Base-by-base conservation (phyloP, 1,140 invertebrate genomes). In the Monochamus saltuarius region DNA sequence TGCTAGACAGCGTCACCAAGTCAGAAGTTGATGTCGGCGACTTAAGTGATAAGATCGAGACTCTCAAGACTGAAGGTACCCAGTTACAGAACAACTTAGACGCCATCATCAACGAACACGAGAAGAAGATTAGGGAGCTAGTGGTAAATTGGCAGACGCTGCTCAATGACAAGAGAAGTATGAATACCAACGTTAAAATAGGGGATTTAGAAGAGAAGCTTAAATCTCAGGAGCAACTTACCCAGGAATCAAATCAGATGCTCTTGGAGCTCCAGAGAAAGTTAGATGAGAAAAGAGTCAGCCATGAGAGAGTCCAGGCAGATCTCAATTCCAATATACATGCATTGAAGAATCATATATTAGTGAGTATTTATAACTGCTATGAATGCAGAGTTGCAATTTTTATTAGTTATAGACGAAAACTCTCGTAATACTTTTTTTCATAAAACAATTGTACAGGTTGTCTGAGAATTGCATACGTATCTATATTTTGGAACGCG, bases 341-440 rank as follows among this genome's bases (percentile, higher is more conserved):
- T 4, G 54, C 61, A n/a, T 45, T 68, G 10, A 65, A 58, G 16
- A 66, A 72, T 13, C 72, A 70, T 60, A 62, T 70, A 47, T 63
- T 58, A 22, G 68, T 70, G 61, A 59, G 40, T 62, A 29, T 29
- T 6, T 29, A 29, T n/a, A n/a, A n/a, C n/a, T n/a, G n/a, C n/a
- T n/a, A n/a, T n/a, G n/a, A n/a, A n/a, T n/a, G n/a, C n/a, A n/a
- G n/a, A n/a, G n/a, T n/a, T n/a, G n/a, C n/a, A n/a, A n/a, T n/a
- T 29, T 29, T 29, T 29, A 29, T 29, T 29, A 29, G 29, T 34
- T 35, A 38, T 11, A 11, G 7, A n/a, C 34, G n/a, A 13, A n/a
- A n/a, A n/a, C n/a, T n/a, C n/a, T n/a, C n/a, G n/a, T n/a, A n/a
- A n/a, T n/a, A n/a, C n/a, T n/a, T n/a, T n/a, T n/a, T n/a, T n/a